Base-by-base conservation (phyloP, 2,113 vertebrate genomes). In the Sebastes fasciatus region DNA sequence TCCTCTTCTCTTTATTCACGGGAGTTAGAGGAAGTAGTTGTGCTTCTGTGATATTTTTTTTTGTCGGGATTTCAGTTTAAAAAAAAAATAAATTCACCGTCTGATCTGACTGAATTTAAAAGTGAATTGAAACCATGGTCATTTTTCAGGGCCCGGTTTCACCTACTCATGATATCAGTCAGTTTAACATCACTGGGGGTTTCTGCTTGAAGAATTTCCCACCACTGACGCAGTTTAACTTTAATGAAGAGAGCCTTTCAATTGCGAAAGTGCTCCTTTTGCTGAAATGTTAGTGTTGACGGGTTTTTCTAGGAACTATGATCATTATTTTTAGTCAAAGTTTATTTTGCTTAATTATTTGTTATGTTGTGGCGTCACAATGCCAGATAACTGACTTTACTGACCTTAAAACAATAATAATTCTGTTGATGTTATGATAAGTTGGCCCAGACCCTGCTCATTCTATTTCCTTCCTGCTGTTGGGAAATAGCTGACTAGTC, bases 121-220 rank as follows among this genome's bases (percentile, higher is more conserved):
- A n/a, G 16, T 21, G 60, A 85, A 68, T 13, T 69, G 2, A 82
- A 82, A 76, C 17, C 70, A 17, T 42, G 6, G 45, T 79, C 23
- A 57, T 66, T 64, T 51, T 52, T 51, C 45, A 21, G 6, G 19
- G 0, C 2, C 19, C 19, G 6, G 12, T 42, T 57, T 77, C 16
- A 55, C 48, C 21, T 10, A 1, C 7, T 66, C 12, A 23, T 51
- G 16, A 16, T 23, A 58, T 61, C 23, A 57, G 34, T 42, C 12
- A 48, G 34, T 34, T 34, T 34, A 34, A 34, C 34, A 58, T 58
- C 17, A 42, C 21, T 12, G 63, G 19, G 57, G 23, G 23, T 80
- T 69, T 83, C 45, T 69, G 62, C 42, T 23, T 48, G 40, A 62
- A 57, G 12, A 67, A 42, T 83, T 77, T 68, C 72, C 55, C 40